Base-by-base conservation (phyloP, 1,140 invertebrate species). In the Ptiloglossa arizonensis region DNA sequence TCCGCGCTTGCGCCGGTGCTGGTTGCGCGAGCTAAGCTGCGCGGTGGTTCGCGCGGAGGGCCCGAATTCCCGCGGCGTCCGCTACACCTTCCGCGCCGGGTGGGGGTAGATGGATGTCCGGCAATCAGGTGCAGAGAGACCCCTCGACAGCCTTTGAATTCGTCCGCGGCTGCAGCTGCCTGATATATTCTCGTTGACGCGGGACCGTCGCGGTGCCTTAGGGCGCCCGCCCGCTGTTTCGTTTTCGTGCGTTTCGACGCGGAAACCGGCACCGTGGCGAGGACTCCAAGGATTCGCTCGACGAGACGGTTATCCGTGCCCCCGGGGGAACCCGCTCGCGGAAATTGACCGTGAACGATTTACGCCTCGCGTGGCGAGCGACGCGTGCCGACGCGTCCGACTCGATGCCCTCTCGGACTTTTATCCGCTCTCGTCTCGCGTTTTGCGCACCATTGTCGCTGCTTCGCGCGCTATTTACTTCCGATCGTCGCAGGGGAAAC, bases 41-140 rank as follows among this genome's bases (percentile, higher is more conserved):
- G n/a, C n/a, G n/a, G n/a, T n/a, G n/a, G n/a, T n/a, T n/a, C n/a
- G n/a, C n/a, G n/a, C 41, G 41, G 67, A 75, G 64, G 52, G 69
- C 66, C 57, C 27, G 44, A 70, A 74, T 66, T 83, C 80, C 77
- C 75, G 79, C 44, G 54, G 62, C 69, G 79, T 67, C 62, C 57
- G n/a, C 71, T 76, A 66, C 78, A 79, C 66, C 68, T 75, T 67
- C 73, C 41, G 9, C 35, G 35, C 8, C 9, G 2, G 11, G 41
- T 11, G 41, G 64, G 67, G 76, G 78, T 41, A 79, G 85, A 87
- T 83, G 76, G 81, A 87, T 88, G 87, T 83, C 77, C 83, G 68
- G 86, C 81, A 81, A 88, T 88, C 87, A 88, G 83, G 81, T 83
- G 85, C 77, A 57, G 63, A 17, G 78, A 72, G n/a, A n/a, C n/a